phyloP scores from a whole-genome alignment of 2,797 vertebrate species.

The Microcaecilia unicolor region DNA sequence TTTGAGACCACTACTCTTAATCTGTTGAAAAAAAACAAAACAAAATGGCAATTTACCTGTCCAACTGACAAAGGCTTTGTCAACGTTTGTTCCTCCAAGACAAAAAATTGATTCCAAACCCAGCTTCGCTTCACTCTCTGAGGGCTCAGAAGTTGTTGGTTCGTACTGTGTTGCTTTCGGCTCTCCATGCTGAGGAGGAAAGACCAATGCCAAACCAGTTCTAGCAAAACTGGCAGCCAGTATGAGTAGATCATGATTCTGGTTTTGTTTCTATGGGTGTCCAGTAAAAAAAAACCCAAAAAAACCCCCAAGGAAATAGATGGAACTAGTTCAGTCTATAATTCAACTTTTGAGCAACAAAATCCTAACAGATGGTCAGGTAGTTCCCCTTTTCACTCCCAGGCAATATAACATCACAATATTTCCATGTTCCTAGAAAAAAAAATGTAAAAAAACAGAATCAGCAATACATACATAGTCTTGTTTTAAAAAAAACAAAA shows the following conservation, averaged over 20 bases:
- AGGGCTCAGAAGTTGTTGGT: neutral
- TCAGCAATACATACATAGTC: too few species aligned
- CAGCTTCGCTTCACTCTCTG: slow-evolving; percentile 58
- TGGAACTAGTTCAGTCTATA: too few species aligned
- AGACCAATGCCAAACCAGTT: slow-evolving; percentile 20
- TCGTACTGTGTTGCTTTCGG: accelerated
- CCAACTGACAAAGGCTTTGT: slow-evolving; percentile 57
- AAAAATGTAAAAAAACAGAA: slow-evolving; percentile 13
- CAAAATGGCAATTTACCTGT: slow-evolving; percentile 62
- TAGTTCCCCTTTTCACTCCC: neutral
- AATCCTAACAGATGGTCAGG: neutral
- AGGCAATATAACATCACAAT: too few species aligned
- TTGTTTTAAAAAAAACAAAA: too few species aligned
- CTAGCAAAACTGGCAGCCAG: slow-evolving; percentile 6
- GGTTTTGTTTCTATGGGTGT: too few species aligned
- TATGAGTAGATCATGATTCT: slow-evolving; percentile 27
- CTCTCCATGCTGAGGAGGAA: neutral
- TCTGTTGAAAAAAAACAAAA: too few species aligned
- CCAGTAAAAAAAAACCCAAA: too few species aligned
- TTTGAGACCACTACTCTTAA: too few species aligned
- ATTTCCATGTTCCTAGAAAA: slow-evolving; percentile 1
- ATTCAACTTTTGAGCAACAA: neutral
- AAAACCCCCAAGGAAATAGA: neutral
- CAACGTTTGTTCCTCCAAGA: slow-evolving; percentile 67
- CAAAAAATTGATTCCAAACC: slow-evolving; percentile 78